phyloP scores from a whole-genome alignment of 2,888 invertebrate genomes.

The Bugulina stolonifera region DNA sequence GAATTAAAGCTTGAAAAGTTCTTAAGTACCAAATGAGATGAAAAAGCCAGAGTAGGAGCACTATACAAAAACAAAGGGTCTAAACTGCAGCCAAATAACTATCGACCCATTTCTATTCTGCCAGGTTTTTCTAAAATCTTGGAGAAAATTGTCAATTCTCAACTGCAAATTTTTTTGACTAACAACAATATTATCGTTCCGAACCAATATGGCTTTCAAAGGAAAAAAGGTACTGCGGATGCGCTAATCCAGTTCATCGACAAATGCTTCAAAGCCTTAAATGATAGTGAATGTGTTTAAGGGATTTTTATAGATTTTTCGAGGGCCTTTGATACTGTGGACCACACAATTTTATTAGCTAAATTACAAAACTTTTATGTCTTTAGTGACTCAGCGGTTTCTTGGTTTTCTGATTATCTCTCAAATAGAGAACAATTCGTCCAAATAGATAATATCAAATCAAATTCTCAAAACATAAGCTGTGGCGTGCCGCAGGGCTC shows the following conservation, averaged over 20 bases:
- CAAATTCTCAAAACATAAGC: no score
- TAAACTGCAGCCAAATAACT: neutral
- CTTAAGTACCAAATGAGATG: neutral
- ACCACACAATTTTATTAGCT: neutral
- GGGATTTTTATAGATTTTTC: constrained; percentile 18
- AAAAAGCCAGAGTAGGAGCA: neutral
- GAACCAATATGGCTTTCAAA: constrained; percentile 18
- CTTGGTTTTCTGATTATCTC: constrained; percentile 5
- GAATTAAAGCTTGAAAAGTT: neutral
- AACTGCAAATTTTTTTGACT: neutral
- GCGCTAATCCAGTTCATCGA: constrained; percentile 1
- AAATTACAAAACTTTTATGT: neutral
- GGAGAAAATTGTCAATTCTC: constrained; percentile 1
- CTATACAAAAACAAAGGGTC: constrained; percentile 2
- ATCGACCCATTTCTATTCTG: constrained; percentile 10
- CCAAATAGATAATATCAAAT: neutral
- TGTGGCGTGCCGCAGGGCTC: constrained; percentile 21
- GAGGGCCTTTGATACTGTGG: no score
- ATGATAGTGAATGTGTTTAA: neutral
- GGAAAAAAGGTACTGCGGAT: neutral
- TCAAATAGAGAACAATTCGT: neutral
- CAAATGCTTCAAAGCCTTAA: neutral
- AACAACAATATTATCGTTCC: neutral
- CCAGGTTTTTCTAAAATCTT: constrained; percentile 19
- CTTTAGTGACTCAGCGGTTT: neutral